Percentiles rank a stretch among this genome's conserved stretches.
Conservation (phyloP, 2,113 vertebrate genomes). For the Spermophilus dauricus region DNA sequence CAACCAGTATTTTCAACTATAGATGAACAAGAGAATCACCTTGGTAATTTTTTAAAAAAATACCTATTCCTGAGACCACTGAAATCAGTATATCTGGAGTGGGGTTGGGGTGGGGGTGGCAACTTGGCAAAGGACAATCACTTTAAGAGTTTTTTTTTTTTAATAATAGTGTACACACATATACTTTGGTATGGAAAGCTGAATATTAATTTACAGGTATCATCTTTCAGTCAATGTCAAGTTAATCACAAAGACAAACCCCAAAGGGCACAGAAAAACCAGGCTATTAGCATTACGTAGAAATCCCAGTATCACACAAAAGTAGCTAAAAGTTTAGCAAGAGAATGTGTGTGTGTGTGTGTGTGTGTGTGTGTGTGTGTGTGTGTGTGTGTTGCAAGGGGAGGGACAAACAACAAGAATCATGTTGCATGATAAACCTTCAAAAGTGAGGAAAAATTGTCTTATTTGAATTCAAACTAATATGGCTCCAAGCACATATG, state of each 20-base stretch:
- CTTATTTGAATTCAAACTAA: neutral
- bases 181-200: neutral
- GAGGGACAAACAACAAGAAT: neutral
- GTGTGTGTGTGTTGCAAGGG: too few species aligned
- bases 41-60: neutral
- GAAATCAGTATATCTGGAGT: neutral
- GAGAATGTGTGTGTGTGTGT: neutral
- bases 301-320: neutral
- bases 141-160: neutral
- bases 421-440: neutral
- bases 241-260: neutral
- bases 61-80: neutral
- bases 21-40: neutral
- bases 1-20: neutral
- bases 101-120: too few species aligned
- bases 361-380: neutral
- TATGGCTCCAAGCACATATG: neutral
- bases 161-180: neutral
- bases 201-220: neutral
- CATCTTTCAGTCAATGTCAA: conserved; percentile 6
- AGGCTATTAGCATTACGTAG: neutral
- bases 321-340: neutral
- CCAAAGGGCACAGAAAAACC: neutral
- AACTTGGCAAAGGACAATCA: neutral
- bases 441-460: neutral